Conservation (phyloP, 2,797 vertebrate genomes). For the Coendou prehensilis region DNA sequence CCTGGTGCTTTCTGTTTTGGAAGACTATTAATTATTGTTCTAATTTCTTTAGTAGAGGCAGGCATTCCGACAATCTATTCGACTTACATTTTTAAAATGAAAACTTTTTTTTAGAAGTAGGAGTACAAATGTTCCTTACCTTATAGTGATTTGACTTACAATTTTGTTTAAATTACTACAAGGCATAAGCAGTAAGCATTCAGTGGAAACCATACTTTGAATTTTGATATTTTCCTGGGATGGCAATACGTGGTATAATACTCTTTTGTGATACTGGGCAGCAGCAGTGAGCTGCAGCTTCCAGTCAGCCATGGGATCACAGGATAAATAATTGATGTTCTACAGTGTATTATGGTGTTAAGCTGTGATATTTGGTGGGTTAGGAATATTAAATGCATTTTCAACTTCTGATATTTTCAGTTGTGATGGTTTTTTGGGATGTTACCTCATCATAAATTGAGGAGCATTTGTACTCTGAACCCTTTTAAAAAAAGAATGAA, state of each 20-base stretch:
- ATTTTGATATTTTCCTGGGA: background rate
- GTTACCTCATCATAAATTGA: background rate
- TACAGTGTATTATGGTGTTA: background rate
- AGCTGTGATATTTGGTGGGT: background rate
- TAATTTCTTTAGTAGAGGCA: slow-evolving; percentile 16
- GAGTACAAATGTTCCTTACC: background rate
- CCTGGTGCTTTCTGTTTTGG: slow-evolving; percentile 5
- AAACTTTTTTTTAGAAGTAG: background rate
- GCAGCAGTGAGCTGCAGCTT: background rate
- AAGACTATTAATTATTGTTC: slow-evolving; percentile 11
- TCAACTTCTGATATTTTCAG: background rate
- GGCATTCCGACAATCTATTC: slow-evolving; percentile 22
- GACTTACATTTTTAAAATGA: slow-evolving; percentile 47
- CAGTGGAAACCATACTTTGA: background rate
- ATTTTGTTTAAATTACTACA: background rate
- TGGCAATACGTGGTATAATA: background rate
- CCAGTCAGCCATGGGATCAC: background rate
- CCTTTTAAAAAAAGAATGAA: background rate
- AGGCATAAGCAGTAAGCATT: background rate
- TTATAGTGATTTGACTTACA: background rate
- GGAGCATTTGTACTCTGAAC: background rate
- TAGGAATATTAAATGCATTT: background rate
- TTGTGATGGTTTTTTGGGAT: background rate
- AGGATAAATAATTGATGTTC: background rate
- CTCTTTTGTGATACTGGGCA: background rate